A percentile compares a stretch with the other conserved stretches of the same genome.
These are phyloP conservation scores for Danio albolineatus DNA, from an alignment of 2,797 vertebrate genomes.

Conservation along the genomic window DNA sequence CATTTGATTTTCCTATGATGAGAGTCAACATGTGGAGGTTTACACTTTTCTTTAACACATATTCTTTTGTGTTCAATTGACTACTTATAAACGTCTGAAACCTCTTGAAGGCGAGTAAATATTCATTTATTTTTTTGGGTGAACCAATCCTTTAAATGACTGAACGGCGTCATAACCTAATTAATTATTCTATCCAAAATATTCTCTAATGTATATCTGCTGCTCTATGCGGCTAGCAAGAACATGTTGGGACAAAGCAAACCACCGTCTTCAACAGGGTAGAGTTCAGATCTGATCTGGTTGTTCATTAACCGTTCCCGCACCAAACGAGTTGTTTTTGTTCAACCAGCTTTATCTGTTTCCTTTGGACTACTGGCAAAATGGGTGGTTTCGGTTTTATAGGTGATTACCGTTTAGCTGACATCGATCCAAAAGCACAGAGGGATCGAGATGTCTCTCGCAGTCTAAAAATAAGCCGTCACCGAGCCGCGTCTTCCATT, in stretches of 20 bases:
- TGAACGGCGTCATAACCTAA: neutral
- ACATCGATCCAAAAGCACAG: neutral
- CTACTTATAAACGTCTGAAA: too few species aligned
- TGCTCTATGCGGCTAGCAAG: neutral
- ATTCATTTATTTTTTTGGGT: too few species aligned
- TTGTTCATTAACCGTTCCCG: neutral
- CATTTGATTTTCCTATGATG: too few species aligned
- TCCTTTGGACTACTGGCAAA: too few species aligned
- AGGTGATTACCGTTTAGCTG: too few species aligned
- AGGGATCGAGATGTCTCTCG: neutral
- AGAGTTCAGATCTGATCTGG: slow-evolving; percentile 3
- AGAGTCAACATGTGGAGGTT: too few species aligned
- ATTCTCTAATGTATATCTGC: neutral
- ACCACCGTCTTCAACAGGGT: neutral
- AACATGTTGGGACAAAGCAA: slow-evolving; percentile 11
- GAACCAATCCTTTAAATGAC: neutral
- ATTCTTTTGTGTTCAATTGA: too few species aligned
- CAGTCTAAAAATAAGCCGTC: slow-evolving; percentile 33
- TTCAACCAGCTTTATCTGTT: neutral
- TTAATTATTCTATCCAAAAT: neutral
- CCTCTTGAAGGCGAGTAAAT: too few species aligned
- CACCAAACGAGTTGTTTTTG: neutral
- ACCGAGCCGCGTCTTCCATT: slow-evolving; percentile 28
- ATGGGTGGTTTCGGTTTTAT: neutral
- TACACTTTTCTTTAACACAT: too few species aligned